A percentile compares a stretch with the other conserved stretches of the same genome.
Conservation (phyloP, 64 coral and sea anemone species). For the Pocillopora damicornis region DNA sequence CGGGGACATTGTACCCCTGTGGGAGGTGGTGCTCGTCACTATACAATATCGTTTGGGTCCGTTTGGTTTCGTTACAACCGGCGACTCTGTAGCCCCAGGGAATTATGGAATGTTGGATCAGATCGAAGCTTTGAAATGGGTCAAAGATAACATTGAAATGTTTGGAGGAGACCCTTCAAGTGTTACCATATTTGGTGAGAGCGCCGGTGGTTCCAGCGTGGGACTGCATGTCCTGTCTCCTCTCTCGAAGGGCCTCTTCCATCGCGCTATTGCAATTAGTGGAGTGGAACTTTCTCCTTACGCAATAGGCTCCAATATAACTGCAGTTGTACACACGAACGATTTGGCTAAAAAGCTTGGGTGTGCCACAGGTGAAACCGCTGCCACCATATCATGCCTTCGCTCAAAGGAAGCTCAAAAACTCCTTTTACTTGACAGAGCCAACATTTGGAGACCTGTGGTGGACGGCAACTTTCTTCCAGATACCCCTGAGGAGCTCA, state of each 20-base stretch:
- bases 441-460: slow-evolving; percentile 63
- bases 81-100: slow-evolving; percentile 53
- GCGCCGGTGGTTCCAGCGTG: slow-evolving; percentile 62
- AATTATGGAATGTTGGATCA: slow-evolving; percentile 83
- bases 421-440: not conserved
- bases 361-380: slow-evolving; percentile 26
- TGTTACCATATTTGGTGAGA: slow-evolving; percentile 77
- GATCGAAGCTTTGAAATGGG: slow-evolving; percentile 61
- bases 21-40: slow-evolving; percentile 62
- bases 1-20: slow-evolving; percentile 54
- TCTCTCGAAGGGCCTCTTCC: slow-evolving; percentile 41
- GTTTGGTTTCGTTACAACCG: slow-evolving; percentile 67
- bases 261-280: slow-evolving; percentile 57
- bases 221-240: slow-evolving; percentile 57
- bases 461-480: slow-evolving; percentile 61
- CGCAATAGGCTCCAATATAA: not conserved
- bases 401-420: slow-evolving; percentile 12
- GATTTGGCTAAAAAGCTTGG: not conserved
- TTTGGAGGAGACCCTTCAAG: slow-evolving; percentile 57
- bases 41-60: slow-evolving; percentile 71
- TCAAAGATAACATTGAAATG: slow-evolving; percentile 41
- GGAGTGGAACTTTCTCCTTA: slow-evolving; percentile 47
- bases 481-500: slow-evolving; percentile 50
- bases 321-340: slow-evolving; percentile 10
- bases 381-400: slow-evolving; percentile 15